These are phyloP conservation scores for Anguilla anguilla DNA, from an alignment of 2,797 vertebrate genomes.

Conservation along the genomic window DNA sequence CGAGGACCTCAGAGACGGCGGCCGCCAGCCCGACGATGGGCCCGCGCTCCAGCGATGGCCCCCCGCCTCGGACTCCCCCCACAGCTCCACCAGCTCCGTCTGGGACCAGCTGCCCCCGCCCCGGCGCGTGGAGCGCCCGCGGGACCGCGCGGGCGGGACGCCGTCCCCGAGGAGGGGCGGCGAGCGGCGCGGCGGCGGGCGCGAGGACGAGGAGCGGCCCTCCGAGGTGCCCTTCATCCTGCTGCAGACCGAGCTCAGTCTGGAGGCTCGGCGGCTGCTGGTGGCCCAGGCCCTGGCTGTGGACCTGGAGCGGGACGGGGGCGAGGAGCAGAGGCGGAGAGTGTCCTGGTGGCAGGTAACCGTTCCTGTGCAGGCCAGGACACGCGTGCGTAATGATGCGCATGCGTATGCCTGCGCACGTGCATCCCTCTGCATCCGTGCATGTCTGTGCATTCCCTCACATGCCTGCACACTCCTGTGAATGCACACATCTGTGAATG, in stretches of 20 bases:
- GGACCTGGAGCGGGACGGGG: constrained; percentile 77
- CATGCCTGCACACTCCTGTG: too few relatives aligned
- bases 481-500: too few relatives aligned
- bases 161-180: not conserved
- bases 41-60: not conserved
- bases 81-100: constrained; percentile 67
- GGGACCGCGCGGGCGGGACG: constrained; percentile 18
- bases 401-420: not conserved
- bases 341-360: constrained; percentile 88
- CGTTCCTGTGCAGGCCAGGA: not conserved
- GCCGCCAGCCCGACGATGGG: not conserved
- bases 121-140: constrained; percentile 55
- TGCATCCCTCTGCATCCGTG: not conserved
- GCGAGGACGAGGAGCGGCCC: constrained; percentile 56
- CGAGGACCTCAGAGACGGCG: constrained; percentile 38
- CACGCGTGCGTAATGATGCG: not conserved
- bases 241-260: constrained; percentile 80
- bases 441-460: not conserved
- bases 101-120: constrained; percentile 68
- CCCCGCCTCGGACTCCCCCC: constrained; percentile 49
- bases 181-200: not conserved
- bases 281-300: constrained; percentile 88
- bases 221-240: constrained; percentile 77
- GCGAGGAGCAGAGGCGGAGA: constrained; percentile 74
- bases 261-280: constrained; percentile 80